Base-by-base conservation (phyloP, 1,140 invertebrate species). In the Papilio polyxenes region DNA sequence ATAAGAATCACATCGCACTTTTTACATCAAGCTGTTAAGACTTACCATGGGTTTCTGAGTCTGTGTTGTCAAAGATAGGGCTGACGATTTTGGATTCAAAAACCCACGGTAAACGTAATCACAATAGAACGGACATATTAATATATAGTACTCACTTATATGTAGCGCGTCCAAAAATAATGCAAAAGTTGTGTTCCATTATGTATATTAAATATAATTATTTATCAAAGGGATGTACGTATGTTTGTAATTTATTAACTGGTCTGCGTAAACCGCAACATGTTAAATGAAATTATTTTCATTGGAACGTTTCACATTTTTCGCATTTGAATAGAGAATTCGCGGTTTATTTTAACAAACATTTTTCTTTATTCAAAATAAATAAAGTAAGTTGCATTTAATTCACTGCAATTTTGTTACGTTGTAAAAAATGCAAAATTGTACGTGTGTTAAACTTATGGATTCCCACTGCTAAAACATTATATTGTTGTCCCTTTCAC, bases 241-340 rank as follows among this genome's bases (percentile, higher is more conserved):
- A 31, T 65, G 62, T 65, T 17, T 8, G 59, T 23, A 65, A 65
- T 65, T 65, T 65, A 65, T 65, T 65, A 65, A 65, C 62, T 65
- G 62, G 0, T 31, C 10, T 13, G 23, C 3, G 62, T 23, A 31
- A 31, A 65, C 62, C 62, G 62, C 62, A 65, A 65, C 62, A 65
- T 65, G 62, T 65, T 31, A 1, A 65, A 65, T 65, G 23, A 31
- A 65, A 65, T 65, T 65, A 65, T 31, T 65, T 5, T 37, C 10
- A 31, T 65, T 4, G 62, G 20, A 65, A 65, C 56, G n/a, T 59
- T 59, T 59, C 56, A 20, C 6, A 59, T 20, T 65, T 31, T 23
- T 23, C 62, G 62, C 62, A 65, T 31, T 65, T 31, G 11, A 65
- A 65, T 65, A 13, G 62, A 65, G 62, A 31, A 31, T 31, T 31